Evolutionary conservation across 92 coral and sea anemone species (phyloP), one percentile per base, ranked within the genome.

Genomic region (Blastomussa wellsi): DNA sequence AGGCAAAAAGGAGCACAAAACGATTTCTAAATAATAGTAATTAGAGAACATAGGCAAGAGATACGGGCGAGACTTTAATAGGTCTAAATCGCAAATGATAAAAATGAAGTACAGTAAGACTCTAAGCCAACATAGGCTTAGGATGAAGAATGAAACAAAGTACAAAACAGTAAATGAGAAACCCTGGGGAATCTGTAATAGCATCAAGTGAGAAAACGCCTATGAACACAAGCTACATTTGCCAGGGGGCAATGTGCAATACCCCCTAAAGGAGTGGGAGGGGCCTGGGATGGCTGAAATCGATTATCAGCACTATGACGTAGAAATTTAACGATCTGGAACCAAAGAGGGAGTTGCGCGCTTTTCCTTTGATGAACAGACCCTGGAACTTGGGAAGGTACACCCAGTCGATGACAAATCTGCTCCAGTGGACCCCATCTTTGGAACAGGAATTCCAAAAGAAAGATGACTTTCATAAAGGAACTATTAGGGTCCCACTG

Each of bases 271-370:
- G 48, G 1, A 33, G n/a, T 16, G 76, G 32, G 48, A 42, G 76
- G 22, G 44, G 22, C 22, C 47, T 71, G 76, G 42, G 42, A 36
- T 6, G 42, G n/a, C 76, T 24, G 42, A 71, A 71, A 38, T 71
- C 42, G 42, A 71, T 12, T 33, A 1, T 22, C 7, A 69, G 74
- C 48, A 80, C 86, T 28, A 52, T 64, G 38, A 82, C 51, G 38
- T 72, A 70, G 33, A 82, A 72, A 17, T 33, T 64, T 31, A 83
- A 75, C 41, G 80, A 32, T 53, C 80, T 72, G 79, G 86, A 49
- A 33, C 79, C 73, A 77, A 83, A 72, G 31, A 83, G 65, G 33
- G 79, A 33, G 39, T 83, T 83, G 32, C 80, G 71, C 10, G 69
- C 86, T 57, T 51, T 82, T 24, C 79, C 79, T 71, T 44, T 31